phyloP scores from a whole-genome alignment of 2,113 vertebrate genomes.

The Megalops atlanticus region DNA sequence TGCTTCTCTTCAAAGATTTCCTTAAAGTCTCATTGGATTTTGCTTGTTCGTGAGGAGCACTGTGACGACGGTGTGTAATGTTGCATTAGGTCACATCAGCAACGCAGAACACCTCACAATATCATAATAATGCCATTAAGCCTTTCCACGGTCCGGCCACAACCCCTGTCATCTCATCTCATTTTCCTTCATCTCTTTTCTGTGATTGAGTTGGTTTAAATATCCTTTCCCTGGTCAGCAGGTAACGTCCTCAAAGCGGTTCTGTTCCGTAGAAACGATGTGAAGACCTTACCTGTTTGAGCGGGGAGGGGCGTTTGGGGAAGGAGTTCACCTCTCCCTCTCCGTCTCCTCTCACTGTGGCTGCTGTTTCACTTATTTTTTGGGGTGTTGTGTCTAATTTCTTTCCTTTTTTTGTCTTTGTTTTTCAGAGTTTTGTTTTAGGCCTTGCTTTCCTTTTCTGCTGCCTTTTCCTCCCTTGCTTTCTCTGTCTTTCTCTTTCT shows the following conservation, averaged over 20 bases:
- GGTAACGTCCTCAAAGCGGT: neutral
- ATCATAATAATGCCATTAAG: neutral
- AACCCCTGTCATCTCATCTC: neutral
- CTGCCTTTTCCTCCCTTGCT: neutral
- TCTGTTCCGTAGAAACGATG: neutral
- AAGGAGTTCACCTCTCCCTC: neutral
- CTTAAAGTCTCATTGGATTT: too few relatives aligned
- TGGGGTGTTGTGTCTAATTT: neutral
- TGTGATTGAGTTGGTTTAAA: neutral
- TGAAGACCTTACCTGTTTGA: neutral
- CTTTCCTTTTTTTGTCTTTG: neutral
- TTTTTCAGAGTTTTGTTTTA: neutral
- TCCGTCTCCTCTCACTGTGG: neutral
- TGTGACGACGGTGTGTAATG: too few relatives aligned
- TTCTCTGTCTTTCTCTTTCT: conserved; percentile 50
- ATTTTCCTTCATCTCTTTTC: neutral
- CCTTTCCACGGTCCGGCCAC: neutral
- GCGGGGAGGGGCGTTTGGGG: too few relatives aligned
- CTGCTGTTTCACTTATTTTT: neutral
- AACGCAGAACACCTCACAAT: neutral
- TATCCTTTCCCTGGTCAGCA: neutral
- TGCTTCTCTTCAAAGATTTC: too few relatives aligned
- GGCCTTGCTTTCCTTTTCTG: neutral
- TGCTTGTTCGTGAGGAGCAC: too few relatives aligned
- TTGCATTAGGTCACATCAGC: neutral